Conservation (phyloP, 2,113 vertebrate genomes). For the Actinemys pallida region DNA sequence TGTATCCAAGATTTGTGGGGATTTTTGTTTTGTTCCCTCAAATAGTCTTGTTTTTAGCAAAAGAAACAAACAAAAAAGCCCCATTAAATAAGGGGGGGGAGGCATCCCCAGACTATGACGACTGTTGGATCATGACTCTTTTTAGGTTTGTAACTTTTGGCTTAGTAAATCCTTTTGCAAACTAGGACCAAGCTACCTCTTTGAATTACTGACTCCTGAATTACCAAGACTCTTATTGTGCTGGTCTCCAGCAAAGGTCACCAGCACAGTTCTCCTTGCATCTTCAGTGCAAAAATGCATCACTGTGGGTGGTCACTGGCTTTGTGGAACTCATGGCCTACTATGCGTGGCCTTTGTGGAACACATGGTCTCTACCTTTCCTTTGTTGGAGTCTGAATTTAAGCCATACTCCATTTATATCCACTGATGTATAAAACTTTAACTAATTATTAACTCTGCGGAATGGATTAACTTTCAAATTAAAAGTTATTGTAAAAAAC, state of each 20-base stretch:
- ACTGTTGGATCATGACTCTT: slow-evolving; percentile 38
- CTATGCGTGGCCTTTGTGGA: slow-evolving; percentile 44
- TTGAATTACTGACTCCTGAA: slow-evolving; percentile 69
- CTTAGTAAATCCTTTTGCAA: slow-evolving; percentile 62
- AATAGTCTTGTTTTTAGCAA: slow-evolving; percentile 30
- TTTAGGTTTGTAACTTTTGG: slow-evolving; percentile 60
- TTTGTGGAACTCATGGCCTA: slow-evolving; percentile 56
- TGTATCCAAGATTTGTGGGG: neutral
- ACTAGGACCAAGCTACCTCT: slow-evolving; percentile 13
- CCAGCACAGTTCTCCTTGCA: slow-evolving; percentile 43
- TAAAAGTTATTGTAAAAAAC: neutral
- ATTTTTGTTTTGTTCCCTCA: neutral
- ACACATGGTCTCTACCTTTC: slow-evolving; percentile 35
- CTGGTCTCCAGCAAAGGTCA: slow-evolving; percentile 68
- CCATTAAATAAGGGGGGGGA: neutral
- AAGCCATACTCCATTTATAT: slow-evolving; percentile 11
- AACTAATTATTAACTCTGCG: slow-evolving; percentile 49
- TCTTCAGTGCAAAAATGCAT: slow-evolving; percentile 63
- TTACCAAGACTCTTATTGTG: slow-evolving; percentile 55
- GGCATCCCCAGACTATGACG: neutral
- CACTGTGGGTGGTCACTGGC: slow-evolving; percentile 69
- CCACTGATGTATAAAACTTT: slow-evolving; percentile 21
- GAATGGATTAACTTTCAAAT: slow-evolving; percentile 22
- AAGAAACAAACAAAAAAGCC: slow-evolving; percentile 17
- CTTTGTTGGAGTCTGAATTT: slow-evolving; percentile 56